These are phyloP conservation scores for Schizothorax lantsangensis DNA, from an alignment of 2,797 vertebrate species.

Conservation along the genomic window DNA sequence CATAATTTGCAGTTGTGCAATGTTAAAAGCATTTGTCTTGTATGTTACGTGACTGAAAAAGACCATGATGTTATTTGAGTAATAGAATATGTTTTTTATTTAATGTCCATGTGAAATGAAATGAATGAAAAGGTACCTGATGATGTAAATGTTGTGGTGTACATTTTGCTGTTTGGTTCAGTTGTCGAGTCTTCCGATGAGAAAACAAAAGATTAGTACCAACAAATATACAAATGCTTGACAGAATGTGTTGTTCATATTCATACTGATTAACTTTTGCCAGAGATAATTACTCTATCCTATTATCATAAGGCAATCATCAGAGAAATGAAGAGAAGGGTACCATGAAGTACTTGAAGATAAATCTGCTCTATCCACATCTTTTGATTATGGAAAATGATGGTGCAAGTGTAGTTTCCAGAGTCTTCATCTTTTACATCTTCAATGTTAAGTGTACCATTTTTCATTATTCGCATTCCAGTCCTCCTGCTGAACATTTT, in stretches of 20 bases:
- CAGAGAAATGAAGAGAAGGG: not conserved
- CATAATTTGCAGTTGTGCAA: not conserved
- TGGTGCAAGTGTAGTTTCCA: constrained; percentile 47
- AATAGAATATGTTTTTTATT: not conserved
- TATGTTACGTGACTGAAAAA: not conserved
- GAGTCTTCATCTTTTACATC: constrained; percentile 35
- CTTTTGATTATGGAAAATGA: not conserved
- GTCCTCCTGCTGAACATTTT: not conserved
- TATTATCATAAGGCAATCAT: not conserved
- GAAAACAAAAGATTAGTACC: not conserved
- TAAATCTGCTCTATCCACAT: constrained; percentile 4
- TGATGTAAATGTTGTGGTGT: not conserved
- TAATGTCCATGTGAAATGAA: not conserved
- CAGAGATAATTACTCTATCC: not conserved
- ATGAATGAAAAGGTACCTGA: constrained; percentile 24
- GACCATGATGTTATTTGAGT: not conserved
- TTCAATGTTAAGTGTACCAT: constrained; percentile 43
- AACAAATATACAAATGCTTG: not conserved
- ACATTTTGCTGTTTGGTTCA: not conserved
- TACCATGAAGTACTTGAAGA: constrained; percentile 30
- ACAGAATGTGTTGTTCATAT: not conserved
- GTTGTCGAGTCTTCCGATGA: not conserved
- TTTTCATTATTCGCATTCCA: constrained; percentile 13
- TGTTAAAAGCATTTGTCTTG: not conserved
- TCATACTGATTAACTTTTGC: not conserved